Evolutionary conservation across 2,797 vertebrate genomes (phyloP), one percentile per base, ranked within the genome.

Genomic region (Gymnoscopelus microlampas): DNA sequence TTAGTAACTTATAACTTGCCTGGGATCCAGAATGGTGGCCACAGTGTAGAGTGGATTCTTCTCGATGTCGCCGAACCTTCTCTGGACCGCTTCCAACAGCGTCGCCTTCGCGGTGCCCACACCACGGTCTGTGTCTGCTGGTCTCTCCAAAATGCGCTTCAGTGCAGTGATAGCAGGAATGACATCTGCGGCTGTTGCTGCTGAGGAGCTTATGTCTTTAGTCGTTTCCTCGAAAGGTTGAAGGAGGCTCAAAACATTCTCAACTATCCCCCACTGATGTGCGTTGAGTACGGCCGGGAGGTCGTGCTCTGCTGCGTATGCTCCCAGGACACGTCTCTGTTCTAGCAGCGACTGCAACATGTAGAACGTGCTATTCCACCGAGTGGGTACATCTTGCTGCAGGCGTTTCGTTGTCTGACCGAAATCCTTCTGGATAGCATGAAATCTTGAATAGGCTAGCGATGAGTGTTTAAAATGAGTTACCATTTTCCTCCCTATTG

Each of bases 351-450:
- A 23, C 15, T 19, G 58, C 58, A 47, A 29, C 63, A 71, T 75
- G 9, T 68, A 80, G 58, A 35, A 66, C 4, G 61, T 73, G 50
- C 70, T 76, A n/a, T 70, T 80, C 66, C 73, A 80, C n/a, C 66
- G 65, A 29, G 26, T 72, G 4, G 13, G 24, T n/a, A 69, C 64
- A 14, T 76, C 73, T 58, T 66, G 65, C 39, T 71, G 69, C 35
- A 69, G n/a, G 15, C 51, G 8, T 60, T 79, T 79, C 39, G 7
- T 24, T 50, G 57, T 32, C 50, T 51, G 57, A 48, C 50, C 23
- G 19, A 70, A 53, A 39, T 67, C 55, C 14, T 57, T 12, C 48
- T 77, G 70, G 3, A 67, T 32, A 66, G 19, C 11, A 14, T 67
- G 32, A 5, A 77, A 51, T 39, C 49, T 11, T 3, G 53, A 48